Evolutionary conservation across 1,140 invertebrate genomes (phyloP).

Genomic region (Drosophila subpulchrella): DNA sequence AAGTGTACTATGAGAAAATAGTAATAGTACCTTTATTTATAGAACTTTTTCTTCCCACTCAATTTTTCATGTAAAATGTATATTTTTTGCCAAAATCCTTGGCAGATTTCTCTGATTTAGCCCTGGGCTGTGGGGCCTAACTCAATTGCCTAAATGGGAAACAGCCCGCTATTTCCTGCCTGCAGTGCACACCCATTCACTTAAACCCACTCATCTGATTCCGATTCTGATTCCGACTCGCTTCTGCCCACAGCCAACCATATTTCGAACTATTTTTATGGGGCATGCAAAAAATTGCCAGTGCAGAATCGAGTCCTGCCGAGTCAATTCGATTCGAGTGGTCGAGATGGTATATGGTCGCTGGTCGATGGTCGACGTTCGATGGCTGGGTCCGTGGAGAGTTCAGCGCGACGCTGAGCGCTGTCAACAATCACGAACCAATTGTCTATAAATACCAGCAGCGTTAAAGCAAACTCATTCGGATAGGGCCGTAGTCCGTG

Average conservation of each 20-base stretch:
- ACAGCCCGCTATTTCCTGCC: constrained; percentile 66
- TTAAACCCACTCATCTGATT: constrained; percentile 19
- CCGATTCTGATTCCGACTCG: constrained; percentile 1
- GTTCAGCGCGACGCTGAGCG: constrained; percentile 59
- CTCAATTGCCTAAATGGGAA: constrained; percentile 64
- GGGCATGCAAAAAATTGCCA: constrained; percentile 71
- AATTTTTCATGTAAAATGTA: neutral
- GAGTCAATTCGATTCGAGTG: constrained; percentile 30
- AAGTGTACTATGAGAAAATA: neutral
- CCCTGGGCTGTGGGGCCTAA: constrained; percentile 49
- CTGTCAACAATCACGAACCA: constrained; percentile 83
- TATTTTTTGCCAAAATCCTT: constrained; percentile 25
- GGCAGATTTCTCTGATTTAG: constrained; percentile 31
- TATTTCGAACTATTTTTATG: constrained; percentile 77
- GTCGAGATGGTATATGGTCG: constrained; percentile 8
- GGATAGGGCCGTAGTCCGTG: constrained; percentile 26
- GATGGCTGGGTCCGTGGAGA: constrained; percentile 42
- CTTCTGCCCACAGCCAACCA: constrained; percentile 34
- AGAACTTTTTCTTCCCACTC: neutral
- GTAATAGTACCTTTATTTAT: too few relatives aligned
- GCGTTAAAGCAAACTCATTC: constrained; percentile 74
- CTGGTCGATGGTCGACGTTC: constrained; percentile 6
- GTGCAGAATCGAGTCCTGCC: constrained; percentile 36
- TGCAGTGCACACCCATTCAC: constrained; percentile 40
- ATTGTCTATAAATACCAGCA: constrained; percentile 82